Conservation (phyloP, 2,888 invertebrate genomes). For the Aspidiotus destructor region DNA sequence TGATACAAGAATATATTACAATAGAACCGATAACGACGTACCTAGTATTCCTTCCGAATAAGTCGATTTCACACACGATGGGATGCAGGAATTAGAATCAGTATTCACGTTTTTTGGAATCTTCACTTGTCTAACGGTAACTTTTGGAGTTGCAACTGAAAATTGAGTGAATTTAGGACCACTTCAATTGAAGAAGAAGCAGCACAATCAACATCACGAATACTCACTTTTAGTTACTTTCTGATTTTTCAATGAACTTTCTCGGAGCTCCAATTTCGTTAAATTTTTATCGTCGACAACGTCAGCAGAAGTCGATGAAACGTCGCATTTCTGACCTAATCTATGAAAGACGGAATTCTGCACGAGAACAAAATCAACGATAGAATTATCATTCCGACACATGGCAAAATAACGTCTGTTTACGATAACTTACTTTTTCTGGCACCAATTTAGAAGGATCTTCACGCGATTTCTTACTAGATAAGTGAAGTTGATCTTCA, state of each 20-base stretch:
- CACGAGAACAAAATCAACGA: neutral
- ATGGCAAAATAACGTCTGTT: neutral
- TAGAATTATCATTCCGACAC: neutral
- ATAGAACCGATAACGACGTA: neutral
- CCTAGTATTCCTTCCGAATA: conserved; percentile 25
- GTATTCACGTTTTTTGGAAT: neutral
- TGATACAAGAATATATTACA: neutral
- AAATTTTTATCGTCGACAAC: conserved; percentile 22
- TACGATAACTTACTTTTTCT: conserved; percentile 17
- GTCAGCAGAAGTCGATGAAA: conserved; percentile 18
- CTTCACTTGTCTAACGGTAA: conserved; percentile 14
- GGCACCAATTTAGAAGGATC: conserved; percentile 10
- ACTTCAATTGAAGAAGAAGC: neutral
- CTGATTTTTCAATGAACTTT: neutral
- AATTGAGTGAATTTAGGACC: neutral
- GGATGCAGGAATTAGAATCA: conserved; percentile 6
- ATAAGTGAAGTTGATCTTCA: conserved; percentile 9
- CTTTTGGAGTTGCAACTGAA: conserved; percentile 1
- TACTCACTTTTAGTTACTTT: conserved; percentile 8
- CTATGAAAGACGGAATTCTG: conserved; percentile 25
- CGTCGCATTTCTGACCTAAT: conserved; percentile 25
- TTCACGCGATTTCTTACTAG: conserved; percentile 16
- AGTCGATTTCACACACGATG: conserved; percentile 16
- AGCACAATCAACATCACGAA: neutral
- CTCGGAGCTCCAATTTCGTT: conserved; percentile 11